phyloP scores from a whole-genome alignment of 2,888 invertebrate species.

The Metacarcinus magister region DNA sequence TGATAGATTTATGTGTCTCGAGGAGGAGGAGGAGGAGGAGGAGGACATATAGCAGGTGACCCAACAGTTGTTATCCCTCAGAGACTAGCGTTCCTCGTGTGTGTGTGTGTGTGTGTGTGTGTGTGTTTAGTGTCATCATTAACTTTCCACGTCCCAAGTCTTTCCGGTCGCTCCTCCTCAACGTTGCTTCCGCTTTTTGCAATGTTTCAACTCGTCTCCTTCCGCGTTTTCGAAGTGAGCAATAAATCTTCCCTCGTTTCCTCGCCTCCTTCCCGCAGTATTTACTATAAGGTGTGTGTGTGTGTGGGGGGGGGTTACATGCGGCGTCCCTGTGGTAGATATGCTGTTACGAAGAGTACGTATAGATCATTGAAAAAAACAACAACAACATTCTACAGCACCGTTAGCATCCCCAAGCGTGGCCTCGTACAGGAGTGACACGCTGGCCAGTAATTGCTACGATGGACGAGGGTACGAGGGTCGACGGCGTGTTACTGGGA shows the following conservation, averaged over 20 bases:
- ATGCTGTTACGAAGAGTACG: neutral
- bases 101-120: conserved; percentile 3
- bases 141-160: neutral
- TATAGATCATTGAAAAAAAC: neutral
- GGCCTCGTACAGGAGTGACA: neutral
- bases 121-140: neutral
- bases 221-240: neutral
- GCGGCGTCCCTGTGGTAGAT: neutral
- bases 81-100: neutral
- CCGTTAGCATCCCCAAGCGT: neutral
- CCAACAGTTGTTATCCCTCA: neutral
- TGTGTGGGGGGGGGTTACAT: neutral
- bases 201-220: neutral
- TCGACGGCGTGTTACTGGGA: neutral
- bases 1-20: conserved; percentile 3
- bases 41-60: neutral
- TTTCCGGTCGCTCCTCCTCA: neutral
- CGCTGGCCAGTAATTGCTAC: neutral
- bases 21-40: neutral
- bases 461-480: neutral
- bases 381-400: neutral
- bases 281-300: no score
- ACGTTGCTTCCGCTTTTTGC: neutral
- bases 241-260: neutral
- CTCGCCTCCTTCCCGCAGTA: neutral